These are phyloP conservation scores for Dolichallabes microphthalmus DNA, from an alignment of 2,113 vertebrate genomes.

Conservation along the genomic window DNA sequence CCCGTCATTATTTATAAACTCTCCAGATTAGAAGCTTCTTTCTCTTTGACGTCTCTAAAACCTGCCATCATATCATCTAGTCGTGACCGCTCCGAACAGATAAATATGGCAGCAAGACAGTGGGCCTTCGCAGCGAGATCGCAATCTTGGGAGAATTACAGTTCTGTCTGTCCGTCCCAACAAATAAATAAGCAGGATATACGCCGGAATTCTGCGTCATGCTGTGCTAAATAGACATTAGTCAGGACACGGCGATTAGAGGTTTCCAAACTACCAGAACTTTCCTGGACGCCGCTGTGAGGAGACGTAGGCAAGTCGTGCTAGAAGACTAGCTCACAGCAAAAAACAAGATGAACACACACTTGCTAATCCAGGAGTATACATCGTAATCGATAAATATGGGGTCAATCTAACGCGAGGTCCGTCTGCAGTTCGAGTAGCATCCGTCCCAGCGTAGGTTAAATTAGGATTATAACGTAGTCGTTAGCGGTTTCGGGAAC, in stretches of 20 bases:
- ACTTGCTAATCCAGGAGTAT: background rate
- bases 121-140: background rate
- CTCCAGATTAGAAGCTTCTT: slow-evolving; percentile 13
- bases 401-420: background rate
- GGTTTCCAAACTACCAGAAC: slow-evolving; percentile 12
- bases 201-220: background rate
- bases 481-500: background rate
- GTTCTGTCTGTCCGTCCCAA: slow-evolving; percentile 38
- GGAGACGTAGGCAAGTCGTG: background rate
- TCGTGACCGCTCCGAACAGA: slow-evolving; percentile 8
- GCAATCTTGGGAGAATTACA: background rate
- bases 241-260: background rate
- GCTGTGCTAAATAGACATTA: slow-evolving; percentile 21
- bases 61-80: slow-evolving; percentile 19
- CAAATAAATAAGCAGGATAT: slow-evolving; percentile 9
- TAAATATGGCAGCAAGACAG: background rate
- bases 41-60: background rate
- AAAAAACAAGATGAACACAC: background rate
- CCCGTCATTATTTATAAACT: slow-evolving; percentile 17
- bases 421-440: background rate
- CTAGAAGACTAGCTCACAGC: background rate
- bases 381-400: background rate
- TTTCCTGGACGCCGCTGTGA: slow-evolving; percentile 7
- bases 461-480: background rate
- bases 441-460: background rate